Evolutionary conservation across 2,113 vertebrate genomes (phyloP), one percentile per base, ranked within the genome.

Genomic region (Probosciger aterrimus): DNA sequence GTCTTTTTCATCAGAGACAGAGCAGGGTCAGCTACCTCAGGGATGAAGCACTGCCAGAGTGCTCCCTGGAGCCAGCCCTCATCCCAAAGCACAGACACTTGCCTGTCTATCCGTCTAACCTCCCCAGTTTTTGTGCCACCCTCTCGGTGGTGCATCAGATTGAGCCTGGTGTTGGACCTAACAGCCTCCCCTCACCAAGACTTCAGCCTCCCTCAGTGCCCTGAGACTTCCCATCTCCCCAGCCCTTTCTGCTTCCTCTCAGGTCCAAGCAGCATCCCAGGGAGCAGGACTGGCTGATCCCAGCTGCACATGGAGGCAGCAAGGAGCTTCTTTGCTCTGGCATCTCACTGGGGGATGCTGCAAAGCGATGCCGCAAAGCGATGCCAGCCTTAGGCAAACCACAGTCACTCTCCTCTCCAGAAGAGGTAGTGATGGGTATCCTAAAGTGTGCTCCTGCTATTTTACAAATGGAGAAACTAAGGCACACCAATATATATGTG

Each of bases 161-260:
- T 2, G 4, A 88, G 31, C 18, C n/a, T 0, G 1, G 22, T 1
- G 0, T 15, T 18, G 23, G 43, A 46, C 35, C 5, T 13, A 79
- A 60, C 7, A 77, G 28, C 28, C 60, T 53, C 50, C 22, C 23
- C 11, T 50, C 15, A n/a, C 5, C 39, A 28, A 59, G 55, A 68
- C 11, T 2, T 4, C 57, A 65, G 43, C 9, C 12, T 59, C 52
- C 64, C 11, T 52, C 39, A 3, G 0, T 76, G 33, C 4, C 28
- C 31, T n/a, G 9, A 87, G 37, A 22, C 19, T 27, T 41, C 31
- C 23, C 2, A 3, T n/a, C 11, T 70, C 31, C 11, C 8, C 43
- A 30, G 25, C 2, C 18, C 4, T 63, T 85, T 74, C 52, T 76
- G 25, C 74, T 63, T 81, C 28, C 37, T 70, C 44, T 35, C 30